phyloP scores from a whole-genome alignment of 1,140 invertebrate species.

The Helicorthomorpha holstii region DNA sequence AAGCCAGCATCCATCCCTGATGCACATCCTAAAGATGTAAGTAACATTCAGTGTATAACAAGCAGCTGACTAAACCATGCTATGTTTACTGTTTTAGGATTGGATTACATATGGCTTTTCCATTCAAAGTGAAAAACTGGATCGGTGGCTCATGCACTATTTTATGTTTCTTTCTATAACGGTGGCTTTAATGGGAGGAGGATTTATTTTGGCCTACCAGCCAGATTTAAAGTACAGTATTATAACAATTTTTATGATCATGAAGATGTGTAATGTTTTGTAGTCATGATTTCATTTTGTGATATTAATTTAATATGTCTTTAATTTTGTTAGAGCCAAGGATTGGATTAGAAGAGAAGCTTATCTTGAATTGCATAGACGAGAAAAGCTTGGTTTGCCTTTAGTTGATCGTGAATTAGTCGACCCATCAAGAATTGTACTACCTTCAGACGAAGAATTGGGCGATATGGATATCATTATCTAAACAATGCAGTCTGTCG shows the following conservation, averaged over 20 bases:
- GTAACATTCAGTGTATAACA: background rate
- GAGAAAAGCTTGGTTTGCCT: constrained; percentile 66
- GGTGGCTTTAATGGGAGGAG: constrained; percentile 41
- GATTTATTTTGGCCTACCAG: constrained; percentile 44
- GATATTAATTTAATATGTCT: background rate
- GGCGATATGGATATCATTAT: constrained; percentile 80
- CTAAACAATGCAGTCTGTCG: constrained; percentile 35
- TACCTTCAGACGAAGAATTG: constrained; percentile 85
- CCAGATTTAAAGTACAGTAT: constrained; percentile 42
- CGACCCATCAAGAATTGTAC: constrained; percentile 44
- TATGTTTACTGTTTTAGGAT: constrained; percentile 34
- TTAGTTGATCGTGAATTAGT: constrained; percentile 67
- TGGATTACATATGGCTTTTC: constrained; percentile 69
- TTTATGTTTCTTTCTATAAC: constrained; percentile 51
- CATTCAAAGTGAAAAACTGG: constrained; percentile 37
- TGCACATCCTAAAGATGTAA: background rate
- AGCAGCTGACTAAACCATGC: constrained; percentile 7
- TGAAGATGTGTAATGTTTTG: background rate
- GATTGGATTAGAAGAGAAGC: constrained; percentile 85
- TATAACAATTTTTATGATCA: too few relatives aligned
- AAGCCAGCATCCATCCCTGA: background rate
- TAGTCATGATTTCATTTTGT: background rate
- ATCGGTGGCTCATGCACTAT: constrained; percentile 43
- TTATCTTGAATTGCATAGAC: constrained; percentile 65
- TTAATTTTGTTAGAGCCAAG: constrained; percentile 39